These are phyloP conservation scores for Erpetoichthys calabaricus DNA, from an alignment of 2,797 vertebrate genomes.

Conservation along the genomic window DNA sequence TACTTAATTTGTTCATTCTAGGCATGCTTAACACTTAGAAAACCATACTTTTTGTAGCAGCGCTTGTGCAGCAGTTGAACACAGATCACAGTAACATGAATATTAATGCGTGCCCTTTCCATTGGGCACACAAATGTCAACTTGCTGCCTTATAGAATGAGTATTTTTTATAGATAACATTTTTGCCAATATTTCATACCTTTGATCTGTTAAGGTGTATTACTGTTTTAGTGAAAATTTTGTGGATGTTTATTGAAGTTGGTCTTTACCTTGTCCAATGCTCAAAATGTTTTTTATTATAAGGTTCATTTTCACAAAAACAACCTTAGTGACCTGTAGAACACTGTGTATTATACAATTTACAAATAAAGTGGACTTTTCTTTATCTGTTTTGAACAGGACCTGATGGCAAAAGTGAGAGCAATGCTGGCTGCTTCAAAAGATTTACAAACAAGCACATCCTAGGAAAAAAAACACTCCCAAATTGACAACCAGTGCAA, in stretches of 20 bases:
- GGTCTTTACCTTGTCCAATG: background rate
- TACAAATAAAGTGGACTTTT: background rate
- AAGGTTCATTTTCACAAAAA: background rate
- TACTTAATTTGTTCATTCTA: too few species aligned
- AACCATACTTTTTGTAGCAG: too few species aligned
- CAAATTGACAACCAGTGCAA: constrained; percentile 10
- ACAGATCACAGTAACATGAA: too few species aligned
- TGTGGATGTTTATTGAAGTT: background rate
- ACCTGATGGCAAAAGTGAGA: constrained; percentile 96
- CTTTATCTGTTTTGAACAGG: constrained; percentile 40
- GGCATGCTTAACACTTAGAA: too few species aligned
- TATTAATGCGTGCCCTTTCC: too few species aligned
- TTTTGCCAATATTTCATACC: background rate
- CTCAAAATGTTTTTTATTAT: background rate
- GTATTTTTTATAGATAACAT: background rate
- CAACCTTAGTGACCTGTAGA: background rate
- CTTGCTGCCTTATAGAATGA: too few species aligned
- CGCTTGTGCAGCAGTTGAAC: too few species aligned
- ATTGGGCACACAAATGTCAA: too few species aligned
- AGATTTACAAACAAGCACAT: constrained; percentile 71
- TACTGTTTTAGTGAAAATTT: background rate
- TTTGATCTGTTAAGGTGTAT: background rate
- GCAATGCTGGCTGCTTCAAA: constrained; percentile 94
- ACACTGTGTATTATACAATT: background rate
- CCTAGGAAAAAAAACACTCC: constrained; percentile 40